These are phyloP conservation scores for Caenorhabditis sp. DNA, from an alignment of 2,888 invertebrate species.

Conservation along the genomic window DNA sequence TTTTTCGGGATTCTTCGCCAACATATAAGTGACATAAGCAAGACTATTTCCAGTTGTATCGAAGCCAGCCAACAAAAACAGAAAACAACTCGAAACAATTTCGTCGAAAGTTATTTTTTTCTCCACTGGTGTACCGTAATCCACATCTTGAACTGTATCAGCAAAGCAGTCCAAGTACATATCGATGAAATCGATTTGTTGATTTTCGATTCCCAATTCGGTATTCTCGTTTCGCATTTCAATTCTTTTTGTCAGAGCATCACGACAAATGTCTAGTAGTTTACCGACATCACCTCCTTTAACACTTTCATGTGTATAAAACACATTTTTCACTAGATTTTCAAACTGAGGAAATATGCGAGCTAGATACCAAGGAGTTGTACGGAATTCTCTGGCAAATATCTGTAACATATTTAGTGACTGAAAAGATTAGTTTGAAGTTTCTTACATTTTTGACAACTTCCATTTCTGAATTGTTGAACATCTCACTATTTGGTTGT, in stretches of 20 bases:
- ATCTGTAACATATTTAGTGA: conserved; percentile 19
- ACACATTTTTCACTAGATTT: conserved; percentile 11
- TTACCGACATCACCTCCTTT: conserved; percentile 30
- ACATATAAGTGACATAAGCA: conserved; percentile 72
- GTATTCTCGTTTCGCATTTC: conserved; percentile 17
- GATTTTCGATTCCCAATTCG: conserved; percentile 27
- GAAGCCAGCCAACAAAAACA: conserved; percentile 67
- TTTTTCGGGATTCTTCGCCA: conserved; percentile 71
- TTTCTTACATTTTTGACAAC: conserved; percentile 14
- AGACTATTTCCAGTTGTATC: conserved; percentile 74
- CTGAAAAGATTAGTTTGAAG: not conserved
- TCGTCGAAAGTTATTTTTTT: conserved; percentile 56
- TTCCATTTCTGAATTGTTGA: conserved; percentile 31
- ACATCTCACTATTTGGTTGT: conserved; percentile 37
- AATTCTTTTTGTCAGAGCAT: conserved; percentile 5
- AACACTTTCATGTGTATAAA: conserved; percentile 26
- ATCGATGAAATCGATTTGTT: conserved; percentile 63
- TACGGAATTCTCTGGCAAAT: conserved; percentile 12
- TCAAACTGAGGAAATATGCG: conserved; percentile 20
- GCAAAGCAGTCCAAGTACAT: conserved; percentile 60
- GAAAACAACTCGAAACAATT: conserved; percentile 53
- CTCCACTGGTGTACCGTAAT: conserved; percentile 22
- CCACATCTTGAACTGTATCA: conserved; percentile 24
- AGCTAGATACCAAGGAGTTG: conserved; percentile 27
- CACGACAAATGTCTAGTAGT: conserved; percentile 9